Conservation (phyloP, 2,797 vertebrate species). For the Silurus lanzhouensis region DNA sequence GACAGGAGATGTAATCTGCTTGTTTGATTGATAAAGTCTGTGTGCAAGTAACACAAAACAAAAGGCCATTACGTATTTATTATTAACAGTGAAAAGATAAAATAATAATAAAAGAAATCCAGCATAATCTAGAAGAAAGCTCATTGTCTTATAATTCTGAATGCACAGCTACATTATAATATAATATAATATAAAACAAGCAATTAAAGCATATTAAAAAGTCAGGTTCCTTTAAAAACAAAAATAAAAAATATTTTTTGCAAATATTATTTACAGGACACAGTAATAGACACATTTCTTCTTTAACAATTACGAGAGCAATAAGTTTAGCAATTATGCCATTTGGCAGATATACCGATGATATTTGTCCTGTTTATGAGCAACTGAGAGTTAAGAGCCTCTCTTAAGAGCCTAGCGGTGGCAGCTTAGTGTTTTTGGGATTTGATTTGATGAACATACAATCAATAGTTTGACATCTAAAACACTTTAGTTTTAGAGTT, state of each 20-base stretch:
- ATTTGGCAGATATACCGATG: no score
- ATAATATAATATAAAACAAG: background rate
- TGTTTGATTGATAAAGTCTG: background rate
- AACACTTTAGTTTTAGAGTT: no score
- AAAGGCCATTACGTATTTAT: background rate
- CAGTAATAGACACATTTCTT: background rate
- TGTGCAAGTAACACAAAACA: background rate
- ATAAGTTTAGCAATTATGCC: background rate
- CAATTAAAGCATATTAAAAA: background rate
- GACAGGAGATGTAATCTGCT: background rate
- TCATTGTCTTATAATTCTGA: background rate
- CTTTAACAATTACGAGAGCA: background rate
- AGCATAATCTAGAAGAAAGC: background rate
- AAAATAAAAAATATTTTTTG: background rate
- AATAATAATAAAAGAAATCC: no score
- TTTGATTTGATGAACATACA: no score
- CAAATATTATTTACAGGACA: no score
- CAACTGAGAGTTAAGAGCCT: no score
- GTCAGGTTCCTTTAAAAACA: background rate
- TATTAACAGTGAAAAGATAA: background rate
- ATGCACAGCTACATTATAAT: background rate
- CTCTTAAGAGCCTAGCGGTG: no score
- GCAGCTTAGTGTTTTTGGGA: no score
- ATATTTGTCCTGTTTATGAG: no score
- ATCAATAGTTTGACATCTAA: no score